phyloP scores from a whole-genome alignment of 1,140 invertebrate genomes.

The Teleogryllus occipitalis region DNA sequence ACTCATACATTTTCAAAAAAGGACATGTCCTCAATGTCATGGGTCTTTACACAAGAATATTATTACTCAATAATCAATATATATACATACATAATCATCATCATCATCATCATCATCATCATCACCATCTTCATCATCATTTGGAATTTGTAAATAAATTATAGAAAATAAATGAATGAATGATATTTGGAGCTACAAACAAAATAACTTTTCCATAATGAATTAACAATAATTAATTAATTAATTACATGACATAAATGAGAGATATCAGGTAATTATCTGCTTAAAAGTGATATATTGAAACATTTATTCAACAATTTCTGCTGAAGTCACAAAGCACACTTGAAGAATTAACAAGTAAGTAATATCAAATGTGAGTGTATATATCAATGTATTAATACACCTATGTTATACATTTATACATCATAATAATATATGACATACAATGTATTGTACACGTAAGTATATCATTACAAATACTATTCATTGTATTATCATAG shows the following conservation, averaged over 20 bases:
- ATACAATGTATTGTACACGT: too few relatives aligned
- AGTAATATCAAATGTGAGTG: not conserved
- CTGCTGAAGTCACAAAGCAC: not conserved
- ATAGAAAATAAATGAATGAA: constrained; percentile 19
- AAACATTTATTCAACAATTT: not conserved
- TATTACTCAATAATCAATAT: constrained; percentile 21
- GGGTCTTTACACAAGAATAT: constrained; percentile 18
- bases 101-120: not conserved
- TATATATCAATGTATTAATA: too few relatives aligned
- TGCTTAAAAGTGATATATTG: too few relatives aligned
- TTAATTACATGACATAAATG: too few relatives aligned
- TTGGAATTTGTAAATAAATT: constrained; percentile 20
- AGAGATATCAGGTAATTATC: too few relatives aligned
- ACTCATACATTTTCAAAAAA: constrained; percentile 20
- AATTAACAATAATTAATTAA: constrained; percentile 11
- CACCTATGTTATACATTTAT: not conserved
- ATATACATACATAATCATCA: constrained; percentile 20
- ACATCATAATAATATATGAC: not conserved
- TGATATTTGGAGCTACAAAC: not conserved
- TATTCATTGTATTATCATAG: not conserved
- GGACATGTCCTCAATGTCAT: constrained; percentile 23
- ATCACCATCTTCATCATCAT: too few relatives aligned
- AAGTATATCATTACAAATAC: too few relatives aligned
- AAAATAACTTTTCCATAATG: too few relatives aligned
- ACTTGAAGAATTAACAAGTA: not conserved